Base-by-base conservation (phyloP, 1,140 invertebrate species). In the Cydia fagiglandana region DNA sequence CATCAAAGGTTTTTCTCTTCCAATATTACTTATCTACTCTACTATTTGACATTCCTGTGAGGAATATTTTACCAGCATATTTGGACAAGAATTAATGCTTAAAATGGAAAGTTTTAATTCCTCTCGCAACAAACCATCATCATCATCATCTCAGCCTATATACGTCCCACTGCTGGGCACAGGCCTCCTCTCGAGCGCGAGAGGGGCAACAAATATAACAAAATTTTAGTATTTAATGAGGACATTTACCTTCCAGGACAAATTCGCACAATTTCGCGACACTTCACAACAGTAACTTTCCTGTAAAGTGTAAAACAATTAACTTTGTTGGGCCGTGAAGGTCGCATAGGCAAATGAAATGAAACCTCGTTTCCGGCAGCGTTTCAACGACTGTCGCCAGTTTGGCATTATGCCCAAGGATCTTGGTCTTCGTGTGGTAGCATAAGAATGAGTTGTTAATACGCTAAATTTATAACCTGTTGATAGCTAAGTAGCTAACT, bases 381-480 rank as follows among this genome's bases (percentile, higher is more conserved):
- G 70, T 13, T n/a, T 24, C 64, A 34, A 13, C 30, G 64, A 38
- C 64, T 70, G 78, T 68, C 78, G 73, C 75, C 78, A 77, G 74
- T 80, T 80, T 86, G 84, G 84, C 84, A 82, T 73, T 30, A 38
- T 15, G 73, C 81, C 83, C 84, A 86, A 84, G 84, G 84, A 78
- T 61, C 34, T 83, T 81, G 78, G 75, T 77, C 66, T 38, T 66
- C 47, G 77, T 74, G 41, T 74, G 30, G 66, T 24, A 15, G 66
- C 66, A 70, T 70, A 70, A 41, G 30, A 70, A 70, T 70, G 66
- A 70, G 15, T 41, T 41, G 30, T 61, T 61, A 70, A 45, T 70
- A 45, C 10, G 66, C 17, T 34, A 45, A 41, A 41, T 68, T 38
- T 68, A 38, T 38, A 38, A 70, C 66, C 30, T 41, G 30, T 66